These are phyloP conservation scores for Hoplostethus atlanticus DNA, from an alignment of 2,797 vertebrate genomes.

Conservation along the genomic window DNA sequence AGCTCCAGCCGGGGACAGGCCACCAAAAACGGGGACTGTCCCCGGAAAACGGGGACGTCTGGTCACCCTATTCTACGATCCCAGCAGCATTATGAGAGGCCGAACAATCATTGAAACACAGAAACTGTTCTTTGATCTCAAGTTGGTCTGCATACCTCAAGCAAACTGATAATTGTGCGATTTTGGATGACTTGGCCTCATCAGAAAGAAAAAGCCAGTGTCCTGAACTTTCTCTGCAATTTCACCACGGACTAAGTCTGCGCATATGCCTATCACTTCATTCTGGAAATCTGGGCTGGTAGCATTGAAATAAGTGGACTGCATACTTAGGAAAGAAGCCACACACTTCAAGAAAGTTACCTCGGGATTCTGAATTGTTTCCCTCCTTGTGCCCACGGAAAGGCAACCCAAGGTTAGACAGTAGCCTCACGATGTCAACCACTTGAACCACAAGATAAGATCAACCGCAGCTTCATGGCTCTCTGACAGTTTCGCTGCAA, in stretches of 20 bases:
- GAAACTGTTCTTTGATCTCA: slow-evolving; percentile 17
- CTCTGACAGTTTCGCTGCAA: slow-evolving; percentile 6
- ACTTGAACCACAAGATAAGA: slow-evolving; percentile 14
- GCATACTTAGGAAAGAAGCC: slow-evolving; percentile 16
- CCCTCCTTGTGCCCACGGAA: slow-evolving; percentile 16
- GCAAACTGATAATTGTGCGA: slow-evolving; percentile 22
- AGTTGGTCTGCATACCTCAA: slow-evolving; percentile 19
- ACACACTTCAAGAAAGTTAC: slow-evolving; percentile 15
- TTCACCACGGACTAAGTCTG: too few species aligned
- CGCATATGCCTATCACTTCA: too few species aligned
- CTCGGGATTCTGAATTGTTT: background rate
- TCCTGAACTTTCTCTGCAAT: too few species aligned
- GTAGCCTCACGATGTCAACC: slow-evolving; percentile 15
- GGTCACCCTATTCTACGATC: too few species aligned
- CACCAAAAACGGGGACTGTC: too few species aligned
- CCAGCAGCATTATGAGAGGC: too few species aligned
- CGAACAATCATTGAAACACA: background rate
- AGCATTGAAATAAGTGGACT: slow-evolving; percentile 15
- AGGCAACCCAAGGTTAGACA: slow-evolving; percentile 9
- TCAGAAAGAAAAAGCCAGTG: too few species aligned
- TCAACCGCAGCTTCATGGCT: slow-evolving; percentile 22
- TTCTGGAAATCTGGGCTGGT: too few species aligned
- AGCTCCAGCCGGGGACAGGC: too few species aligned
- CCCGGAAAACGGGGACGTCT: too few species aligned
- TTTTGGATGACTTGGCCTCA: slow-evolving; percentile 26